Evolutionary conservation across 2,888 invertebrate genomes (phyloP), one percentile per base, ranked within the genome.

Genomic region (Unio delphinus): DNA sequence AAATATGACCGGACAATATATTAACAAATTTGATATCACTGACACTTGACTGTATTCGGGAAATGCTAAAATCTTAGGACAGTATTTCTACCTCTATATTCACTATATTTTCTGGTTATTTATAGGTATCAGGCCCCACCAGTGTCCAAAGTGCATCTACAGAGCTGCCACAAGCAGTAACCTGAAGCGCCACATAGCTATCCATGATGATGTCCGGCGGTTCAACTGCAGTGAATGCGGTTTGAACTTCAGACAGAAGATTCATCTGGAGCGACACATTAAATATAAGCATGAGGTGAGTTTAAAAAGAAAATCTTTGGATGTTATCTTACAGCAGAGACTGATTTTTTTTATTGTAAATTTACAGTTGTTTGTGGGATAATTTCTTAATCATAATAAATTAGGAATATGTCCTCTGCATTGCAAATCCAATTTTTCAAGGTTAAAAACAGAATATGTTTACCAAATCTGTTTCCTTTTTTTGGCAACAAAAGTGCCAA

Each of bases 231-330:
- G 60, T 34, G 69, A 75, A 20, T 89, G 89, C 75, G 72, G 73
- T 11, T 74, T 82, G 30, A 73, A 74, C 65, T 89, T 88, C 74
- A 68, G 87, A 63, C 89, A 89, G 81, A 89, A 89, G 72, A 88
- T 88, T 54, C 89, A 89, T 70, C 83, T 89, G 61, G 84, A 86
- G 65, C 74, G 88, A 55, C 89, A 89, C 70, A 76, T 88, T 61
- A 86, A 85, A 65, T 88, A 87, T 68, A 86, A 83, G 75, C 88
- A 88, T 75, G 83, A 86, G 86, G 89, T 88, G 65, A 17, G 61
- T 60, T 34, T 30, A 28, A 56, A 28, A 65, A 4, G 6, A 56
- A 56, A 23, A 6, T 11, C 18, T 1, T 7, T 55, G 30, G 45
- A 11, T 58, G 15, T 8, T 45, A 45, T 45, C 45, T 45, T 45